Evolutionary conservation across 2,113 vertebrate species (phyloP).

Genomic region (Calidris pugnax): DNA sequence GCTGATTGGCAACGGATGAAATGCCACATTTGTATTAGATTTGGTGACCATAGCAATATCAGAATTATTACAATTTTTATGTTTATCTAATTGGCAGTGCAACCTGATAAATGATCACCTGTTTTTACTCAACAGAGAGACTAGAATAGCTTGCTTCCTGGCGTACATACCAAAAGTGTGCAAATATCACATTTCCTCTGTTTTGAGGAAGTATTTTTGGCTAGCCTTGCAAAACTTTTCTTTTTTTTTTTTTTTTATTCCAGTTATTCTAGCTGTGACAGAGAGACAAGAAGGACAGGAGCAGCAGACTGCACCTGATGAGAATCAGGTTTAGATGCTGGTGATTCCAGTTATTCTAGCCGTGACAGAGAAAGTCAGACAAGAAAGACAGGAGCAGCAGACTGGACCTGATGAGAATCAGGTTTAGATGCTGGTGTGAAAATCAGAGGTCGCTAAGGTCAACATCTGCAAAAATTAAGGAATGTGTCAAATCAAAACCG

Average conservation of each 20-base stretch:
- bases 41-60: background rate
- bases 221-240: background rate
- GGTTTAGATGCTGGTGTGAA: background rate
- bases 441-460: background rate
- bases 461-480: background rate
- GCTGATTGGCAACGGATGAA: background rate
- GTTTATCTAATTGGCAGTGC: background rate
- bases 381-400: background rate
- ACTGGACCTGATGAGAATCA: background rate
- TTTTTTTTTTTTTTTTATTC: background rate
- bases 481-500: background rate
- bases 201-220: slow-evolving; percentile 23
- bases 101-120: background rate
- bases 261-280: background rate
- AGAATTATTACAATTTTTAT: background rate
- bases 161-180: background rate
- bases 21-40: background rate
- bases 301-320: background rate
- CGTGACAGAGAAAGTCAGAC: background rate
- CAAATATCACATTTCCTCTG: background rate
- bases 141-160: background rate
- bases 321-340: background rate
- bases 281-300: background rate
- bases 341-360: background rate
- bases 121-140: background rate